Evolutionary conservation across 2,888 invertebrate genomes (phyloP), one percentile per base, ranked within the genome.

Genomic region (Netelia melanura): DNA sequence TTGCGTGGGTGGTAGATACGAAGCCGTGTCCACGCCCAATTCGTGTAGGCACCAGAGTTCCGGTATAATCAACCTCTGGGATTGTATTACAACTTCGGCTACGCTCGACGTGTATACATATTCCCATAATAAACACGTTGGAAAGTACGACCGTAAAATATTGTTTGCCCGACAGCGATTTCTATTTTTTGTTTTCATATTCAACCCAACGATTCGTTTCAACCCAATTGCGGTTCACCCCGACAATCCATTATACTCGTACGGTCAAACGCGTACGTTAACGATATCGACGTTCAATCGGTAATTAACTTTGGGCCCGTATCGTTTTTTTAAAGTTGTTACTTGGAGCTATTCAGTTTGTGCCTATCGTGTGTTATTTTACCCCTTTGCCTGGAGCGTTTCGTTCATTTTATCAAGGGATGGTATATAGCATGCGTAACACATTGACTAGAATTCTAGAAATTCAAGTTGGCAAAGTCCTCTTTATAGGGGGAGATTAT

Each of bases 1-100:
- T 61, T 84, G 58, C 62, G 48, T 65, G 71, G 48, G 70, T 80
- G 52, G 38, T 38, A 38, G 58, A 61, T 71, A 75, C 38, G 65
- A 80, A 71, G 65, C 43, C 8, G 52, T 68, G 58, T 70, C 70
- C 58, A 80, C 80, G 83, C 83, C 83, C 80, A 71, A 76, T 80
- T 52, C 76, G 30, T 84, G 83, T 84, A 71, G 48, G 48, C 48
- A 48, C 10, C 48, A 3, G 48, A 14, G 14, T 48, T 48, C 14
- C 48, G 62, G 64, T 67, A 79, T 83, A 79, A 79, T 83, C 48
- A 25, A 38, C 56, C 38, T 2, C 11, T 17, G 58, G 70, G 21
- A 54, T 38, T 17, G 38, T 38, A 48, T 48, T 48, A 48, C 48
- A 48, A 3, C 48, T 38, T 38, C 6, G 38, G 38, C 6, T 6